Evolutionary conservation across 1,140 invertebrate genomes (phyloP).

Genomic region (silkworm (Bombyx mori)): DNA sequence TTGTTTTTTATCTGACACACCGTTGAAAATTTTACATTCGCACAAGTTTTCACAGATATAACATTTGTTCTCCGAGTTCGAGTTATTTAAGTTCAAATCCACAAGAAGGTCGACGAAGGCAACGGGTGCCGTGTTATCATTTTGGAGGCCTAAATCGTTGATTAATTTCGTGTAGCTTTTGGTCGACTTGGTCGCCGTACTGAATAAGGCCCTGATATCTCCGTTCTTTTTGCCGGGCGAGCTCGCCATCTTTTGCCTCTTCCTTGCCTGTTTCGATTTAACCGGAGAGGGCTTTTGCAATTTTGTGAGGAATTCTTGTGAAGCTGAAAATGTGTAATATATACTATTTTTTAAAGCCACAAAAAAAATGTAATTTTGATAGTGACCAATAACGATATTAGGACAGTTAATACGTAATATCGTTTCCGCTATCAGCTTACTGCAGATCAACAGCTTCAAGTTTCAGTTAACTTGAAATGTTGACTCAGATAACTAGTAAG

Average conservation of each 20-base stretch:
- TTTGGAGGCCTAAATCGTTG: slow-evolving; percentile 43
- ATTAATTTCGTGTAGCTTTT: slow-evolving; percentile 56
- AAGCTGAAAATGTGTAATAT: not conserved
- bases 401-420: too few relatives aligned
- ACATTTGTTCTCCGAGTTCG: slow-evolving; percentile 28
- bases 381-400: too few relatives aligned
- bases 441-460: too few relatives aligned
- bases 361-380: too few relatives aligned
- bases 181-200: slow-evolving; percentile 54
- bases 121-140: slow-evolving; percentile 35
- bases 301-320: not conserved
- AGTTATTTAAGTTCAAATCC: slow-evolving; percentile 47
- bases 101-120: slow-evolving; percentile 49
- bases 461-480: too few relatives aligned
- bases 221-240: slow-evolving; percentile 44
- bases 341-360: not conserved
- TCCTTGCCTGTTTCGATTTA: slow-evolving; percentile 43
- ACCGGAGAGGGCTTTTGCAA: slow-evolving; percentile 17
- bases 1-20: slow-evolving; percentile 17
- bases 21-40: slow-evolving; percentile 30
- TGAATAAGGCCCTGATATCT: slow-evolving; percentile 65
- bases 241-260: slow-evolving; percentile 36
- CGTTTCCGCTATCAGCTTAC: too few relatives aligned
- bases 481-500: too few relatives aligned
- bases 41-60: slow-evolving; percentile 40